These are phyloP conservation scores for Amphipoea oculea DNA, from an alignment of 2,888 invertebrate genomes.

Conservation along the genomic window DNA sequence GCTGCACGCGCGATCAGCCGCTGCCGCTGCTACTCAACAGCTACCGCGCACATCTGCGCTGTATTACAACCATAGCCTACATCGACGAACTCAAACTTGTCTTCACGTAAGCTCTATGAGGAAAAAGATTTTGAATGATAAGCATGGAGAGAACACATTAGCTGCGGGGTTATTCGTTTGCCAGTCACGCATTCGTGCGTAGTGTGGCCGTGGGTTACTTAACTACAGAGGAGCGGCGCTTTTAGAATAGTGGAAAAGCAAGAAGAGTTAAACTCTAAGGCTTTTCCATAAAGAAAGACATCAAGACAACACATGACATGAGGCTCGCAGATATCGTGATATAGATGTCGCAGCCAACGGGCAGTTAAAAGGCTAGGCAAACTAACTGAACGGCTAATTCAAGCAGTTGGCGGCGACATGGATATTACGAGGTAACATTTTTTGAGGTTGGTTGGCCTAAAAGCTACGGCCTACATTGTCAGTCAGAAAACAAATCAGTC, in stretches of 20 bases:
- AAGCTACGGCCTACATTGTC: background rate
- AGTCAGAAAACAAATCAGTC: background rate
- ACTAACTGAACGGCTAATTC: too few relatives aligned
- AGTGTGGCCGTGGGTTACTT: background rate
- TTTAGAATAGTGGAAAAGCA: background rate
- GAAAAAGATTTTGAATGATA: background rate
- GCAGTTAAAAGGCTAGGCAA: too few relatives aligned
- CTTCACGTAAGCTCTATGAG: slow-evolving; percentile 89
- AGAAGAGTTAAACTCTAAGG: background rate
- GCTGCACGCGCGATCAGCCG: slow-evolving; percentile 91
- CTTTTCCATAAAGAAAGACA: background rate
- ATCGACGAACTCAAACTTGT: slow-evolving; percentile 92
- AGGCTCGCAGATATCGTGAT: background rate
- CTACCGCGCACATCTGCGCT: slow-evolving; percentile 93
- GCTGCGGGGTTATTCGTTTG: slow-evolving; percentile 7
- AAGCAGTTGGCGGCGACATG: too few relatives aligned
- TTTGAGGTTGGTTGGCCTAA: background rate
- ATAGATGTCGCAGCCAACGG: too few relatives aligned
- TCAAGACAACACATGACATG: background rate
- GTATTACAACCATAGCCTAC: slow-evolving; percentile 92
- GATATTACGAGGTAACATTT: background rate
- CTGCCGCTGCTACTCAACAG: slow-evolving; percentile 93
- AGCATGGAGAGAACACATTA: background rate
- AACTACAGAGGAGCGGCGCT: background rate
- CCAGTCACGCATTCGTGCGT: background rate